Percentiles rank a stretch among this genome's conserved stretches.
Conservation (phyloP, 1,140 invertebrate genomes). For the Tetramorium alpestre region DNA sequence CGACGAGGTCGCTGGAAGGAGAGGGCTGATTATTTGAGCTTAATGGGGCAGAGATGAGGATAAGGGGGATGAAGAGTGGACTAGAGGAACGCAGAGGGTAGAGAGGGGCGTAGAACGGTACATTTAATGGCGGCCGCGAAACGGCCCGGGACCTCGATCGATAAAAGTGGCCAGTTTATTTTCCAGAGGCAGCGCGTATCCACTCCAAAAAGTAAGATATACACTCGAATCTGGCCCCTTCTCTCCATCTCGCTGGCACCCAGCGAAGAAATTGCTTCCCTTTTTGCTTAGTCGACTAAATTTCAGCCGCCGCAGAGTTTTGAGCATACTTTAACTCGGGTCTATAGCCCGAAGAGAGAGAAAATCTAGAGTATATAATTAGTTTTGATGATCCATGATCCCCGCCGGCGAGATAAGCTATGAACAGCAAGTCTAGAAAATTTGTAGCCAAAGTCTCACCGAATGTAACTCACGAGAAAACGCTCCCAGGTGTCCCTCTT, state of each 20-base stretch:
- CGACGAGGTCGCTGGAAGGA: conserved; percentile 64
- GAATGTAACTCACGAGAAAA: neutral
- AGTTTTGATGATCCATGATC: conserved; percentile 48
- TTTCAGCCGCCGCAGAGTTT: conserved; percentile 48
- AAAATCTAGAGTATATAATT: conserved; percentile 62
- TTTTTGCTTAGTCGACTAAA: conserved; percentile 70
- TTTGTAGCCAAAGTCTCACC: neutral
- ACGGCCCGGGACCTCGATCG: conserved; percentile 67
- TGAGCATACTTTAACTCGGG: conserved; percentile 16
- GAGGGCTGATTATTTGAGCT: conserved; percentile 72
- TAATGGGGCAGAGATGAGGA: conserved; percentile 63
- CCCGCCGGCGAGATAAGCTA: conserved; percentile 9
- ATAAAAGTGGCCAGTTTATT: conserved; percentile 74
- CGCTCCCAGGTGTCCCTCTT: too few species aligned
- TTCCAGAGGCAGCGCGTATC: conserved; percentile 54
- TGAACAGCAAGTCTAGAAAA: neutral
- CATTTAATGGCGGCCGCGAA: conserved; percentile 72
- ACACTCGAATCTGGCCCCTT: conserved; percentile 34
- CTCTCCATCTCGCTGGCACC: neutral
- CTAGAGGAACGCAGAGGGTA: neutral
- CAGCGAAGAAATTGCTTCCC: conserved; percentile 67
- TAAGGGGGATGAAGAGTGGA: conserved; percentile 23
- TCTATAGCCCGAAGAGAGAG: neutral
- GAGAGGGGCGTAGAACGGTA: conserved; percentile 30
- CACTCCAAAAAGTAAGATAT: conserved; percentile 26